Conservation (phyloP, 2,113 vertebrate species). For the Brachyhypopomus gauderio region DNA sequence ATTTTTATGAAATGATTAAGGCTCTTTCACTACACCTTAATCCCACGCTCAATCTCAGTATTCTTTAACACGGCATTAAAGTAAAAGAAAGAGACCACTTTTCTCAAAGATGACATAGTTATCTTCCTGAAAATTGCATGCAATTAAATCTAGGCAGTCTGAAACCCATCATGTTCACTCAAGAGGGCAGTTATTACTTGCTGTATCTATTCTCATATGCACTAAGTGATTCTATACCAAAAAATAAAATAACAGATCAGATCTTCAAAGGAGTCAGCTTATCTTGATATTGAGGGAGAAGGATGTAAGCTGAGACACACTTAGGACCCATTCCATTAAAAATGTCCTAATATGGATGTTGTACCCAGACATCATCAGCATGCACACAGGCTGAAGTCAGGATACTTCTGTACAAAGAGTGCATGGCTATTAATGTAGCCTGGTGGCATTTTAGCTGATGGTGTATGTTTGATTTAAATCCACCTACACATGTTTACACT, state of each 20-base stretch:
- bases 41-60: background rate
- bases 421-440: no score
- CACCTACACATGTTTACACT: no score
- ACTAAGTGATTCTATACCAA: background rate
- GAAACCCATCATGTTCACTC: constrained; percentile 47
- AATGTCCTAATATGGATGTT: no score
- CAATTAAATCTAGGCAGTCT: constrained; percentile 44
- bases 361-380: background rate
- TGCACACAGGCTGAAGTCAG: no score
- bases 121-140: constrained; percentile 42
- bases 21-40: background rate
- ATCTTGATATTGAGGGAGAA: background rate
- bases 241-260: background rate
- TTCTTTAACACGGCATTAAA: background rate
- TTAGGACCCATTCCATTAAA: no score
- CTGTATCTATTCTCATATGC: constrained; percentile 7
- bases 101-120: background rate
- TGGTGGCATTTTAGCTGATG: no score
- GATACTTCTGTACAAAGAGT: no score
- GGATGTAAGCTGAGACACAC: background rate
- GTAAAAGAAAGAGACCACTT: background rate
- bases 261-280: background rate
- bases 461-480: no score
- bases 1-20: no score
- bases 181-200: constrained; percentile 36